These are phyloP conservation scores for Amphimallon solstitiale DNA, from an alignment of 2,888 invertebrate genomes.

Conservation along the genomic window DNA sequence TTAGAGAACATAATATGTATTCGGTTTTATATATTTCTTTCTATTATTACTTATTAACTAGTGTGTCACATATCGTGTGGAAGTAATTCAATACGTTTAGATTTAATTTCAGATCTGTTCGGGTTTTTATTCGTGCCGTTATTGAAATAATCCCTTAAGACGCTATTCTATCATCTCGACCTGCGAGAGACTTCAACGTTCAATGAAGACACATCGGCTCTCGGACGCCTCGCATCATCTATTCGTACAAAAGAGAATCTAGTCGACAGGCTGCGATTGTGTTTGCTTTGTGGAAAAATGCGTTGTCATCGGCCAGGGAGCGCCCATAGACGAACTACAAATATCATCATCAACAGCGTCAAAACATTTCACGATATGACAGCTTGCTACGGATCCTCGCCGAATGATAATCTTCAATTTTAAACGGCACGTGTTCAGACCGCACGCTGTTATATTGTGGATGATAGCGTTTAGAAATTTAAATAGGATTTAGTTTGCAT, in stretches of 20 bases:
- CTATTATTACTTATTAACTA: conserved; percentile 12
- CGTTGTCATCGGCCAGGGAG: conserved; percentile 46
- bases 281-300: conserved; percentile 46
- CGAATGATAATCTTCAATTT: conserved; percentile 13
- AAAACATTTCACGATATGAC: conserved; percentile 44
- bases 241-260: conserved; percentile 42
- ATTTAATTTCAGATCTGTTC: conserved; percentile 40
- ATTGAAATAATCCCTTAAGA: conserved; percentile 38
- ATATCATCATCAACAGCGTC: conserved; percentile 41
- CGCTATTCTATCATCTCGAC: conserved; percentile 36
- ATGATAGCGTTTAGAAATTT: no score
- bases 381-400: conserved; percentile 40
- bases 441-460: neutral
- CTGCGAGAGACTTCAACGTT: conserved; percentile 45
- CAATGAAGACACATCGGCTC: conserved; percentile 43
- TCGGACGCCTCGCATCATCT: conserved; percentile 36
- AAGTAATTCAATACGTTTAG: conserved; percentile 36
- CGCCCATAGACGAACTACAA: conserved; percentile 44
- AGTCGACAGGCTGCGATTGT: conserved; percentile 44
- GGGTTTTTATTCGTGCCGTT: conserved; percentile 34
- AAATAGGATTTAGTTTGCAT: no score
- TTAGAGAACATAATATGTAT: conserved; percentile 12
- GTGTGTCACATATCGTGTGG: conserved; percentile 1
- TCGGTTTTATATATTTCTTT: conserved; percentile 2
- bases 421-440: conserved; percentile 21